Evolutionary conservation across 2,888 invertebrate genomes (phyloP), one percentile per base, ranked within the genome.

Genomic region (Netelia inedita): DNA sequence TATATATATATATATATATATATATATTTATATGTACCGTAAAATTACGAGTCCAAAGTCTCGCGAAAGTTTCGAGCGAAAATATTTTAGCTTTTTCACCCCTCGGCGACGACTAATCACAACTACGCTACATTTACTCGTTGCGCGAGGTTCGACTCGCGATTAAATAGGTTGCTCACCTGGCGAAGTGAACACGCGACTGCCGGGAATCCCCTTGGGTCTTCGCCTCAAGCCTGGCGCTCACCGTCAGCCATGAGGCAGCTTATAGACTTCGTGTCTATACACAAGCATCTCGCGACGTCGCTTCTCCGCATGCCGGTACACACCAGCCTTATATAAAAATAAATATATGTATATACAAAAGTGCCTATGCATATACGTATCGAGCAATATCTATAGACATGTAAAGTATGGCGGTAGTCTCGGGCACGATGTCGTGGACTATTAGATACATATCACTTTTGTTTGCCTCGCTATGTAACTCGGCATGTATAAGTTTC

Each of bases 121-220:
- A 14, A 41, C 55, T 23, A 55, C 65, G 87, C 87, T 89, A 88
- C 87, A 88, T 91, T 88, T 35, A 87, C 75, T 79, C 65, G 72
- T 72, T 86, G 85, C 78, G 82, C 16, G 66, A 43, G 50, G 66
- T 43, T 61, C 46, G 72, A 68, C 82, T 63, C 69, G 85, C 69
- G 85, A 85, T 87, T 86, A 35, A 35, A 35, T 35, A 85, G 82
- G 85, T 85, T 89, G 88, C 89, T 90, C 91, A 88, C 88, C 89
- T 86, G 87, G 84, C 88, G 87, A 88, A 84, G 87, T 84, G 85
- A 91, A 88, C 91, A 92, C 91, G 92, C 91, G 91, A 91, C 91
- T 91, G 87, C 88, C 87, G 87, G 43, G 50, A 66, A 88, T 86
- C 87, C 87, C 87, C 74, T 86, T 85, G 86, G 85, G 87, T 88